Evolutionary conservation across 2,797 vertebrate genomes (phyloP).

Genomic region (Cuniculus paca): DNA sequence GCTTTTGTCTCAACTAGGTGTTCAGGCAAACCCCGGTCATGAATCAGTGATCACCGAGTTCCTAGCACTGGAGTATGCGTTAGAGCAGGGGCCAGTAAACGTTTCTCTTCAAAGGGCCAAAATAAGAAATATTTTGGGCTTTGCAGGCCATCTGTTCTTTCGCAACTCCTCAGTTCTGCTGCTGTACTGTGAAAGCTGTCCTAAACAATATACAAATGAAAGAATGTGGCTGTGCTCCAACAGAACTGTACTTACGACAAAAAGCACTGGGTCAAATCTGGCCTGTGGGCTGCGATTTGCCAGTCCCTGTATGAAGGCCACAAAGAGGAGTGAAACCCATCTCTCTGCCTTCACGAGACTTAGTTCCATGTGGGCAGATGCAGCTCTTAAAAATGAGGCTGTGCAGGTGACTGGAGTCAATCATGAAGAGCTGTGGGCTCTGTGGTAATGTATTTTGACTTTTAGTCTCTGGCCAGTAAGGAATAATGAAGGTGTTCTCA

Average conservation of each 20-base stretch:
- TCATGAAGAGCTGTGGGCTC: not conserved
- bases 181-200: not conserved
- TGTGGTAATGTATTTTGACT: not conserved
- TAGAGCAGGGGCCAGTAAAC: not conserved
- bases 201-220: conserved; percentile 32
- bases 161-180: not conserved
- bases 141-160: not conserved
- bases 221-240: not conserved
- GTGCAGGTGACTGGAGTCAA: not conserved
- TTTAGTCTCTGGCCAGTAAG: not conserved
- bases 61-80: not conserved
- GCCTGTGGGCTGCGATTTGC: not conserved
- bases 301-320: not conserved
- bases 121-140: conserved; percentile 26
- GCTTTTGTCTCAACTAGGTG: not conserved
- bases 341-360: not conserved
- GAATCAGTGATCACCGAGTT: not conserved
- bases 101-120: conserved; percentile 16
- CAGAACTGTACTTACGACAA: conserved; percentile 54
- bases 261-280: not conserved
- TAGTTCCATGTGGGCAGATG: not conserved
- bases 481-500: not conserved
- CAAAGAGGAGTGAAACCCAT: not conserved
- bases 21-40: not conserved
- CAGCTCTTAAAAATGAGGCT: not conserved